Percentiles rank a stretch among this genome's conserved stretches.
Conservation (phyloP, 2,797 vertebrate genomes). For the Rhinella marina region DNA sequence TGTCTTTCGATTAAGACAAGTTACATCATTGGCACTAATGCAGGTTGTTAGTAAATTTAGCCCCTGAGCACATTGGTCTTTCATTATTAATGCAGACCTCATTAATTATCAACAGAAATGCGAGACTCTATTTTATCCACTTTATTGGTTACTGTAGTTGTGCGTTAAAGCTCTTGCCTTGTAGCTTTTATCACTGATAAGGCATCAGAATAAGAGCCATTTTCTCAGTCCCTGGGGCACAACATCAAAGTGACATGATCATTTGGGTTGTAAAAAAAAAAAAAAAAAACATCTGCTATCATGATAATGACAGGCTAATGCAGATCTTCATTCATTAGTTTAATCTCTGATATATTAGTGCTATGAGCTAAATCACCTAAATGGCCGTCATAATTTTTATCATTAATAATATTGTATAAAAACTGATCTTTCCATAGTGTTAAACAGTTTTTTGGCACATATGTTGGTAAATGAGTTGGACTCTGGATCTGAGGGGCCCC, state of each 20-base stretch:
- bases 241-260: conserved; percentile 40
- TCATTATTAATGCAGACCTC: conserved; percentile 68
- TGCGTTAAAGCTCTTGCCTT: conserved; percentile 45
- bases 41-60: conserved; percentile 66
- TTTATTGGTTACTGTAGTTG: conserved; percentile 63
- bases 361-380: conserved; percentile 2
- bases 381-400: not conserved
- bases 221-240: conserved; percentile 32
- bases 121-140: conserved; percentile 64
- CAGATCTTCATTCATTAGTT: conserved; percentile 34
- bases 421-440: not conserved
- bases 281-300: conserved; percentile 18
- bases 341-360: conserved; percentile 21
- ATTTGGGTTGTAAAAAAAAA: conserved; percentile 24
- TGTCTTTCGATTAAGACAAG: conserved; percentile 62
- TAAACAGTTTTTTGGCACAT: too few relatives aligned
- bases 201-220: conserved; percentile 46
- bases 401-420: not conserved
- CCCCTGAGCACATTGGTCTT: conserved; percentile 64
- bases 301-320: conserved; percentile 19
- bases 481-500: too few relatives aligned
- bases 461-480: too few relatives aligned
- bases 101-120: conserved; percentile 69
- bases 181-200: not conserved
- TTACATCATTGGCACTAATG: conserved; percentile 64